These are phyloP conservation scores for Caenorhabditis sp. DNA, from an alignment of 2,888 invertebrate species.

Conservation along the genomic window DNA sequence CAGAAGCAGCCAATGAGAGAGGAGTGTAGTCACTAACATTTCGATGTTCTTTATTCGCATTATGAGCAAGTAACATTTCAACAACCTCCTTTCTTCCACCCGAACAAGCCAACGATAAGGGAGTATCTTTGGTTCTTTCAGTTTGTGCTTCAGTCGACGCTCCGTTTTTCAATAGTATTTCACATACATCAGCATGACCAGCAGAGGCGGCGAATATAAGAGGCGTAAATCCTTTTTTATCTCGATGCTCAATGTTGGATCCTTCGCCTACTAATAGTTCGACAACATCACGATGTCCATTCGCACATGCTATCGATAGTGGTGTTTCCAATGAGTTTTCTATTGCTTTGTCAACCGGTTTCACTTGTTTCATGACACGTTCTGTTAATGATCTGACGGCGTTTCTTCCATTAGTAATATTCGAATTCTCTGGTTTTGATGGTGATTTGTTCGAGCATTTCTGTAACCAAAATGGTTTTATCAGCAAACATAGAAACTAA, in stretches of 20 bases:
- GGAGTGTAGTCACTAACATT: slow-evolving; percentile 99
- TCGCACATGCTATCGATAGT: slow-evolving; percentile 84
- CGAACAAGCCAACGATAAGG: slow-evolving; percentile 93
- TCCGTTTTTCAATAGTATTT: slow-evolving; percentile 88
- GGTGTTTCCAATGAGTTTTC: slow-evolving; percentile 99
- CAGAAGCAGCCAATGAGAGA: slow-evolving; percentile 95
- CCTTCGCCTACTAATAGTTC: slow-evolving; percentile 88
- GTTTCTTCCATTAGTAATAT: slow-evolving; percentile 9
- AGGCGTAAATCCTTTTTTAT: slow-evolving; percentile 96
- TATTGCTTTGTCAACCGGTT: slow-evolving; percentile 86
- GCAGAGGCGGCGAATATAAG: slow-evolving; percentile 95
- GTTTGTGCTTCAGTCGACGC: slow-evolving; percentile 99
- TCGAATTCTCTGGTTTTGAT: not conserved
- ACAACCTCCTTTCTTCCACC: slow-evolving; percentile 96
- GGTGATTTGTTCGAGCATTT: not conserved
- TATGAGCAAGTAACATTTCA: slow-evolving; percentile 85
- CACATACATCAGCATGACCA: slow-evolving; percentile 88
- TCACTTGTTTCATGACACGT: not conserved
- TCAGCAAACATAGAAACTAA: not conserved
- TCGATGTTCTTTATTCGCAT: slow-evolving; percentile 91
- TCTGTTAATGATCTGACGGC: slow-evolving; percentile 13
- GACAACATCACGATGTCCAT: slow-evolving; percentile 92
- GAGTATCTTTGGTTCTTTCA: slow-evolving; percentile 93
- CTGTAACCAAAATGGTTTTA: not conserved
- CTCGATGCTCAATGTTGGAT: slow-evolving; percentile 95